These are phyloP conservation scores for Lethocerus indicus DNA, from an alignment of 1,140 invertebrate genomes.

Conservation along the genomic window DNA sequence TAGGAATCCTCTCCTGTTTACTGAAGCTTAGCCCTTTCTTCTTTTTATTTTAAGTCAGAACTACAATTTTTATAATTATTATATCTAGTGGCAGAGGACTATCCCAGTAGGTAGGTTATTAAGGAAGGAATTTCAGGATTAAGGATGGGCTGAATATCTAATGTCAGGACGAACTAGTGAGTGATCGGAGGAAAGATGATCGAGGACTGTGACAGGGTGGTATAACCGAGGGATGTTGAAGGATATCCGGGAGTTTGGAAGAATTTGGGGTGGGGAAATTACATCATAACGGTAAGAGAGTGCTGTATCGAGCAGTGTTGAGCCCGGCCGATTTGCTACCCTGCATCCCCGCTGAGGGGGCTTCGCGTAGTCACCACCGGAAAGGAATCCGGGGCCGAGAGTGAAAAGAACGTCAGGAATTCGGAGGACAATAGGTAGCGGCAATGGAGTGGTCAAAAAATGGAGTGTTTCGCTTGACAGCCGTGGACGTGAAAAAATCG, in stretches of 20 bases:
- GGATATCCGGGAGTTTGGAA: constrained; percentile 6
- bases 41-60: neutral
- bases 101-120: neutral
- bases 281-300: constrained; percentile 10
- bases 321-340: constrained; percentile 19
- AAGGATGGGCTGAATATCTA: neutral
- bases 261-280: neutral
- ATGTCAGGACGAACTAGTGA: neutral
- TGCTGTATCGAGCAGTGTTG: constrained; percentile 19
- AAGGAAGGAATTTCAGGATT: neutral
- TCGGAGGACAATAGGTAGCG: constrained; percentile 23
- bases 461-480: constrained; percentile 15
- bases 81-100: no score
- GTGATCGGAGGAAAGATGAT: constrained; percentile 12
- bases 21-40: no score
- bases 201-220: neutral
- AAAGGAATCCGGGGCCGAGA: constrained; percentile 22
- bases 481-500: constrained; percentile 19
- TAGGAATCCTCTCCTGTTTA: no score
- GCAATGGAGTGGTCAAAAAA: constrained; percentile 17
- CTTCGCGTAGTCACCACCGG: constrained; percentile 26
- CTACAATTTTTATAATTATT: neutral
- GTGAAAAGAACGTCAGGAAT: constrained; percentile 20
- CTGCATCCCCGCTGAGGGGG: constrained; percentile 24
- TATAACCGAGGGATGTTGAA: neutral